Conservation (phyloP, 1,140 invertebrate species). For the Myzus persicae region DNA sequence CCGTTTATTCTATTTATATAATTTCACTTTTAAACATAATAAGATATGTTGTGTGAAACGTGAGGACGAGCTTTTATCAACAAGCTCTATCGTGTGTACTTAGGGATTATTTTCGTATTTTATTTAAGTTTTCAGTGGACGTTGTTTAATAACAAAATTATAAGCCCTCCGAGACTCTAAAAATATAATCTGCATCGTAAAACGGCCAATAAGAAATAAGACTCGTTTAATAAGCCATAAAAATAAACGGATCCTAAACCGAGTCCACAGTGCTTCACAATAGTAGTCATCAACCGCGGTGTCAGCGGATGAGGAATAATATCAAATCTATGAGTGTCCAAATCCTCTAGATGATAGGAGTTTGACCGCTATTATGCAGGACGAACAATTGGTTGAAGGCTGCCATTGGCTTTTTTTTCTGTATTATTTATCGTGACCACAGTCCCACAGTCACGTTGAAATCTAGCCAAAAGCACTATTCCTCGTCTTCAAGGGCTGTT, state of each 20-base stretch:
- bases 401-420: not conserved
- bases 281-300: not conserved
- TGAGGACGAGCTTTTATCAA: not conserved
- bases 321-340: not conserved
- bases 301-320: not conserved
- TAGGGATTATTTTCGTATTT: not conserved
- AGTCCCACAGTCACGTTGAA: not conserved
- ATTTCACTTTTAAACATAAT: not conserved
- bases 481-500: not conserved
- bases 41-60: not conserved
- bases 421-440: not conserved
- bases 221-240: slow-evolving; percentile 26
- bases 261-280: not conserved
- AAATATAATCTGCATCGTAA: slow-evolving; percentile 3
- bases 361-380: not conserved
- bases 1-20: not conserved
- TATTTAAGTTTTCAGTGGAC: not conserved
- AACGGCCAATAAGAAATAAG: not conserved
- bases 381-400: not conserved
- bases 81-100: not conserved
- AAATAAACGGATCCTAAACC: not conserved
- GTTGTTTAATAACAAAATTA: not conserved
- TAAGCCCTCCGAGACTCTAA: not conserved
- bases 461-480: not conserved
- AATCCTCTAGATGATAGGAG: not conserved